These are phyloP conservation scores for Percopsis omiscomaycus DNA, from an alignment of 2,797 vertebrate genomes.

Conservation along the genomic window DNA sequence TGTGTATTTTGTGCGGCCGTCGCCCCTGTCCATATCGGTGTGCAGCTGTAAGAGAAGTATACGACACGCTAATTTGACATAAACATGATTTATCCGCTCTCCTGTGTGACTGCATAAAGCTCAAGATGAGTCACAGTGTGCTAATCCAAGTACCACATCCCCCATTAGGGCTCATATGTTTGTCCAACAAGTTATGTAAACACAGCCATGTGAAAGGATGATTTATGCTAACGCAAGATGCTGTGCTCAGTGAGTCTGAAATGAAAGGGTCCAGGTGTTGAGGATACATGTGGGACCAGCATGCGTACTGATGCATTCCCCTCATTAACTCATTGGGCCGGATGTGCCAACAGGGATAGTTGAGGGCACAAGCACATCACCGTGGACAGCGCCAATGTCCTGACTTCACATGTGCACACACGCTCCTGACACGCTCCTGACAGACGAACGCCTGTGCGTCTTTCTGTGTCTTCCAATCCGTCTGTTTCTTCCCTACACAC, in stretches of 20 bases:
- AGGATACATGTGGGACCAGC: constrained; percentile 56
- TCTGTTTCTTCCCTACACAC: constrained; percentile 29
- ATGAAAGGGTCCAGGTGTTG: constrained; percentile 73
- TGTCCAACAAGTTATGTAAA: constrained; percentile 30
- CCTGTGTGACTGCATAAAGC: neutral
- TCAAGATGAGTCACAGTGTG: neutral
- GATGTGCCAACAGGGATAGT: constrained; percentile 53
- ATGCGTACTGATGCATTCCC: constrained; percentile 69
- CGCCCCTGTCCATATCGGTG: constrained; percentile 84
- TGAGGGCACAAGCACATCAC: constrained; percentile 43
- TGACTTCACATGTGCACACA: constrained; percentile 50
- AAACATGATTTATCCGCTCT: neutral
- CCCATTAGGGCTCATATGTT: constrained; percentile 42
- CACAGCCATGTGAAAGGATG: constrained; percentile 41
- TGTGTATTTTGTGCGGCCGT: constrained; percentile 82
- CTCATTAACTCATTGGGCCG: constrained; percentile 71
- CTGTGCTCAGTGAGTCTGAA: constrained; percentile 50
- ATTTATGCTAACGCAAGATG: constrained; percentile 44
- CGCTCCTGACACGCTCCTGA: neutral
- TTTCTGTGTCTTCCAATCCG: constrained; percentile 54
- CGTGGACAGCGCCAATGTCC: constrained; percentile 52
- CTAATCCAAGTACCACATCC: constrained; percentile 34
- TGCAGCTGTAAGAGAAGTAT: constrained; percentile 71
- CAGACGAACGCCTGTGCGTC: constrained; percentile 38
- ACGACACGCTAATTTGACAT: constrained; percentile 7